These are phyloP conservation scores for Zapus hudsonius DNA, from an alignment of 2,113 vertebrate genomes.

Conservation along the genomic window DNA sequence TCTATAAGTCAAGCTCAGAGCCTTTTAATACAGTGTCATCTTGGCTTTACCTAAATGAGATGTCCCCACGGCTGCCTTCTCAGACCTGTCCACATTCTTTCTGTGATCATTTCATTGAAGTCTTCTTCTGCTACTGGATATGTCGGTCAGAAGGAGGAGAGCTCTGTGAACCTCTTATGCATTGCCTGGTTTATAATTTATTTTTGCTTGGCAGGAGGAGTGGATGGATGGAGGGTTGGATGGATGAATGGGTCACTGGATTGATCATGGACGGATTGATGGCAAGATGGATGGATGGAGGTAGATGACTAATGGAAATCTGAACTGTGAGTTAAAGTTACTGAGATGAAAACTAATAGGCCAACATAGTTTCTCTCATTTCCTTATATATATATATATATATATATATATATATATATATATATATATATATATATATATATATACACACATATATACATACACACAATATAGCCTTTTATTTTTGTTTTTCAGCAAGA, in stretches of 20 bases:
- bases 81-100: neutral
- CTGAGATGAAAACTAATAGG: neutral
- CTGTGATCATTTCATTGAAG: neutral
- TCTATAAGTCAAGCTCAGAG: neutral
- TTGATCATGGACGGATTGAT: neutral
- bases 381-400: too few species aligned
- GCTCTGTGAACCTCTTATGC: neutral
- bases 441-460: too few species aligned
- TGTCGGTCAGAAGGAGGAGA: neutral
- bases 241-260: neutral
- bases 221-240: neutral
- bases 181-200: neutral
- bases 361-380: neutral
- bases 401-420: too few species aligned
- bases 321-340: neutral
- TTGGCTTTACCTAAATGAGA: constrained; percentile 2
- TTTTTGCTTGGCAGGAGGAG: too few species aligned
- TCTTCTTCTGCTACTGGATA: neutral
- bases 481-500: constrained; percentile 90
- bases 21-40: neutral
- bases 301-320: neutral
- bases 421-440: too few species aligned
- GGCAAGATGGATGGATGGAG: neutral
- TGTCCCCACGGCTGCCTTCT: neutral
- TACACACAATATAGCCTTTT: constrained; percentile 53